Evolutionary conservation across 2,797 vertebrate species (phyloP).

Genomic region (Gastrophryne carolinensis): DNA sequence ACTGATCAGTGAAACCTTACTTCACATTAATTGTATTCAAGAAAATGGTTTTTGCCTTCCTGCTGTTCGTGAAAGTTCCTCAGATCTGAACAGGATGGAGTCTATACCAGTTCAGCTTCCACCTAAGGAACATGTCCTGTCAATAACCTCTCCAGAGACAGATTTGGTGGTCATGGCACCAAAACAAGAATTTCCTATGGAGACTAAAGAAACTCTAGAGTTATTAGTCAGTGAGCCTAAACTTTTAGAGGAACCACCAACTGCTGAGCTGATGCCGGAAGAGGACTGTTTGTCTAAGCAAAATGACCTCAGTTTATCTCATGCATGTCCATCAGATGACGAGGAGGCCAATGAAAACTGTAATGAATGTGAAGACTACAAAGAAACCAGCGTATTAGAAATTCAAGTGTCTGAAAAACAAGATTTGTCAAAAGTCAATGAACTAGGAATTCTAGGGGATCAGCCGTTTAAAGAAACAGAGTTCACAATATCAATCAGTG

Average conservation of each 20-base stretch:
- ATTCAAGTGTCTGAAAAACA: not conserved
- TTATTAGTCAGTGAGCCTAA: not conserved
- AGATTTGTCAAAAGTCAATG: not conserved
- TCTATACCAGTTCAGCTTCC: not conserved
- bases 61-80: conserved; percentile 59
- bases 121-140: not conserved
- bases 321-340: not conserved
- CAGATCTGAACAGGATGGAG: conserved; percentile 20
- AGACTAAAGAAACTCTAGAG: not conserved
- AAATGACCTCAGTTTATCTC: not conserved
- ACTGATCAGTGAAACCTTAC: conserved; percentile 68
- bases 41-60: conserved; percentile 64
- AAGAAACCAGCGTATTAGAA: not conserved
- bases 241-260: not conserved
- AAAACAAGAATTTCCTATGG: not conserved
- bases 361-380: not conserved
- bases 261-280: not conserved
- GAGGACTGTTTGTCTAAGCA: not conserved
- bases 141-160: not conserved
- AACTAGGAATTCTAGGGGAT: not conserved
- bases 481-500: not conserved
- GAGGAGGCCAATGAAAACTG: not conserved
- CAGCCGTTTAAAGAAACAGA: not conserved
- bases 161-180: not conserved
- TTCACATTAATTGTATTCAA: conserved; percentile 60